These are phyloP conservation scores for Lobophora halterata DNA, from an alignment of 2,888 invertebrate species.

Conservation along the genomic window DNA sequence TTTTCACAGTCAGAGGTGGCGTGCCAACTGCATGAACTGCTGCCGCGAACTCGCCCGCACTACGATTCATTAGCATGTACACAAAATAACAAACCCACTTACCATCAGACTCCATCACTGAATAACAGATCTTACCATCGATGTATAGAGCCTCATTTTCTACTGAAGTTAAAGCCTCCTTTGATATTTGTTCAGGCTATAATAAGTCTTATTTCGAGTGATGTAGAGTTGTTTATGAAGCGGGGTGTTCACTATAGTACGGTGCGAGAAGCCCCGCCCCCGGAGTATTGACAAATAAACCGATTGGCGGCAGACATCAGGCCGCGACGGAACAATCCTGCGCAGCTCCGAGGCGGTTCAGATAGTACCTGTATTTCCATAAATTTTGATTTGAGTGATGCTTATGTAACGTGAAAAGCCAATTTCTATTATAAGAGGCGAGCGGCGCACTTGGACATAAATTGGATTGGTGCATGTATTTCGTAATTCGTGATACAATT, in stretches of 20 bases:
- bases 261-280: slow-evolving; percentile 58
- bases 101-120: slow-evolving; percentile 31
- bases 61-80: slow-evolving; percentile 73
- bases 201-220: slow-evolving; percentile 31
- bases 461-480: not conserved
- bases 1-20: slow-evolving; percentile 60
- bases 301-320: slow-evolving; percentile 61
- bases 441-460: slow-evolving; percentile 1
- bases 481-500: no score
- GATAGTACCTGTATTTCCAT: slow-evolving; percentile 46
- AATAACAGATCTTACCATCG: slow-evolving; percentile 42
- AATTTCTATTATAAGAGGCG: slow-evolving; percentile 29
- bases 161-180: slow-evolving; percentile 29
- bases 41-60: slow-evolving; percentile 73
- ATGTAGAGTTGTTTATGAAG: slow-evolving; percentile 36
- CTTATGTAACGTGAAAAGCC: slow-evolving; percentile 27
- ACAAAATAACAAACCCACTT: slow-evolving; percentile 67
- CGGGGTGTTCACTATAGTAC: slow-evolving; percentile 20
- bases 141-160: slow-evolving; percentile 42
- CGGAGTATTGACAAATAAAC: slow-evolving; percentile 62
- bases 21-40: slow-evolving; percentile 75
- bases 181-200: slow-evolving; percentile 24
- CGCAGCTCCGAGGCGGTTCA: slow-evolving; percentile 63
- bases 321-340: slow-evolving; percentile 63
- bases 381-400: slow-evolving; percentile 36